A percentile compares a stretch with the other conserved stretches of the same genome.
phyloP scores from a whole-genome alignment of 2,113 vertebrate species.

The Gnathonemus longibarbis region DNA sequence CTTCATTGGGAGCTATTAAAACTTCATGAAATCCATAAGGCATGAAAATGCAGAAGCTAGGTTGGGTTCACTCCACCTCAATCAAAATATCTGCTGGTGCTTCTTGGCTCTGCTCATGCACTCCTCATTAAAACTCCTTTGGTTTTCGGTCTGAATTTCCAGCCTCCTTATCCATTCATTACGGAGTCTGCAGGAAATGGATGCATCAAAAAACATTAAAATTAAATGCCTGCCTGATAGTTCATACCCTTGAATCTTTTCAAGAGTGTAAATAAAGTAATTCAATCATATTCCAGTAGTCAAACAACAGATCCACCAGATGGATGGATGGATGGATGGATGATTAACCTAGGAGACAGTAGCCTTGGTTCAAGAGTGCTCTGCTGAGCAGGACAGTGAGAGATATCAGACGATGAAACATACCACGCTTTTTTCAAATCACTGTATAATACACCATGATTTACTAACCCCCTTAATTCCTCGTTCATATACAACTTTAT shows the following conservation, averaged over 20 bases:
- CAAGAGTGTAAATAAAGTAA: background rate
- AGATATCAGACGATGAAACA: background rate
- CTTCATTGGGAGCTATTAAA: no score
- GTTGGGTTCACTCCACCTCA: background rate
- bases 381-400: background rate
- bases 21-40: background rate
- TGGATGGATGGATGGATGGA: background rate
- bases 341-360: background rate
- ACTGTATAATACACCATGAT: background rate
- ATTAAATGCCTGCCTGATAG: background rate
- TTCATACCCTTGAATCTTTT: background rate
- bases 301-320: background rate
- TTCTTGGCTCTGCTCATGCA: constrained; percentile 12
- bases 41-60: background rate
- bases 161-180: constrained; percentile 37
- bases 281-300: background rate
- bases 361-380: background rate
- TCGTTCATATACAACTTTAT: background rate
- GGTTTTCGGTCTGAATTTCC: constrained; percentile 7
- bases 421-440: background rate
- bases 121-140: constrained; percentile 18
- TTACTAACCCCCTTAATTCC: background rate
- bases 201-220: background rate
- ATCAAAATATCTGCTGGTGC: background rate
- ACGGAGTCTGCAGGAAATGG: constrained; percentile 25